These are phyloP conservation scores for Cariama cristata DNA, from an alignment of 2,113 vertebrate species.

Conservation along the genomic window DNA sequence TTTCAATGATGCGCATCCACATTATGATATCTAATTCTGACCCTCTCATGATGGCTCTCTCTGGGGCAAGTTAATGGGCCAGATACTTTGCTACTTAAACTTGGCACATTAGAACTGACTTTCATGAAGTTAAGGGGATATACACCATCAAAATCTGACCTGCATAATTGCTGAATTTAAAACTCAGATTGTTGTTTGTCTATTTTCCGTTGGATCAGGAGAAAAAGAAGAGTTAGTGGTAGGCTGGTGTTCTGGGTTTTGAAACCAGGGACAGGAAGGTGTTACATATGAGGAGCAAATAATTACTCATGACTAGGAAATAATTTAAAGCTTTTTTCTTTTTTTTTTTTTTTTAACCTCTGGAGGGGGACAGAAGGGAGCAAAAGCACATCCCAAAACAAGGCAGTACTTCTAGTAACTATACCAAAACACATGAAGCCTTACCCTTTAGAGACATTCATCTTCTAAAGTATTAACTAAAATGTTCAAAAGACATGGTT, in stretches of 20 bases:
- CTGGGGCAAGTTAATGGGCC: not conserved
- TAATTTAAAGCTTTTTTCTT: not conserved
- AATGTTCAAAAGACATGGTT: not conserved
- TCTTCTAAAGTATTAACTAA: not conserved
- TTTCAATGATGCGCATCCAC: not conserved
- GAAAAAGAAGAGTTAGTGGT: not conserved
- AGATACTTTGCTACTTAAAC: not conserved
- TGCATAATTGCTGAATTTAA: not conserved
- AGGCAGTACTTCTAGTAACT: not conserved
- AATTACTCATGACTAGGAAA: not conserved
- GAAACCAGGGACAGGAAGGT: not conserved
- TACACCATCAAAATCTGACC: not conserved
- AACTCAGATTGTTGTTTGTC: not conserved
- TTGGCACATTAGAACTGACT: not conserved
- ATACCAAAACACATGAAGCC: not conserved
- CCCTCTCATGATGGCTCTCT: not conserved
- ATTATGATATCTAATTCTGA: not conserved
- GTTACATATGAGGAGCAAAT: not conserved
- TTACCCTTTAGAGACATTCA: not conserved
- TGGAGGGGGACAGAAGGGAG: not conserved
- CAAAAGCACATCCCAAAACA: not conserved
- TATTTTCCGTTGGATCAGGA: not conserved
- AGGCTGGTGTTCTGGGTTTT: not conserved
- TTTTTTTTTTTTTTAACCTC: not conserved
- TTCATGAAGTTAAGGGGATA: not conserved